Evolutionary conservation across 2,888 invertebrate species (phyloP).

Genomic region (Phyllotreta striolata): DNA sequence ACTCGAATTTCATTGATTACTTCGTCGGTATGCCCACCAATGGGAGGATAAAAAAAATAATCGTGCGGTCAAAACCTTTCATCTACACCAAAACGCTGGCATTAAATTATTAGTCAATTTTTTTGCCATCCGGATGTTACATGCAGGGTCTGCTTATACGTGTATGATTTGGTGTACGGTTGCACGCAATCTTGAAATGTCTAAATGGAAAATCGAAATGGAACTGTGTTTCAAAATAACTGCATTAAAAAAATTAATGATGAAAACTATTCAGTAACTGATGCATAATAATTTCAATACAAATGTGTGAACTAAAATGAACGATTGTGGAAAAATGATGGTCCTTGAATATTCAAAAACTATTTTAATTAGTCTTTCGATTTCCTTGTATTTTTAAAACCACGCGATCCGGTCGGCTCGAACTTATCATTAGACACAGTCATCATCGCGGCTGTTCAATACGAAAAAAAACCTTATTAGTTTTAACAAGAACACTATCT

Average conservation of each 20-base stretch:
- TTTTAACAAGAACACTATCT: conserved; percentile 52
- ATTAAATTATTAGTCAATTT: conserved; percentile 15
- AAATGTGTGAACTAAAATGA: too few relatives aligned
- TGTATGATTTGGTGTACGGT: conserved; percentile 25
- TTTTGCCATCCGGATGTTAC: conserved; percentile 6
- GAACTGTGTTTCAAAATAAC: too few relatives aligned
- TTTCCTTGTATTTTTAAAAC: too few relatives aligned
- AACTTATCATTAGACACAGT: conserved; percentile 1
- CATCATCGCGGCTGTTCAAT: conserved; percentile 20
- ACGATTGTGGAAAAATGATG: too few relatives aligned
- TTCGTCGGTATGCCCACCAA: conserved; percentile 26
- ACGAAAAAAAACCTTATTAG: conserved; percentile 48
- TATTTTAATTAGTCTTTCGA: too few relatives aligned
- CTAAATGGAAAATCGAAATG: too few relatives aligned
- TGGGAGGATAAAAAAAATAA: conserved; percentile 11
- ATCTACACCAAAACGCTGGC: conserved; percentile 20
- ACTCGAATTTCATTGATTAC: conserved; percentile 24
- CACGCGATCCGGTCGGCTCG: too few relatives aligned
- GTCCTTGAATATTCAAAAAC: too few relatives aligned
- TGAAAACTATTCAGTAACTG: too few relatives aligned
- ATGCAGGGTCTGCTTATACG: conserved; percentile 13
- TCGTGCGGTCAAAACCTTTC: conserved; percentile 28
- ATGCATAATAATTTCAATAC: too few relatives aligned
- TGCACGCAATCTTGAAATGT: conserved; percentile 24
- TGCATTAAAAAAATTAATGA: too few relatives aligned